Evolutionary conservation across 1,140 invertebrate genomes (phyloP).

Genomic region (Apis laboriosa): DNA sequence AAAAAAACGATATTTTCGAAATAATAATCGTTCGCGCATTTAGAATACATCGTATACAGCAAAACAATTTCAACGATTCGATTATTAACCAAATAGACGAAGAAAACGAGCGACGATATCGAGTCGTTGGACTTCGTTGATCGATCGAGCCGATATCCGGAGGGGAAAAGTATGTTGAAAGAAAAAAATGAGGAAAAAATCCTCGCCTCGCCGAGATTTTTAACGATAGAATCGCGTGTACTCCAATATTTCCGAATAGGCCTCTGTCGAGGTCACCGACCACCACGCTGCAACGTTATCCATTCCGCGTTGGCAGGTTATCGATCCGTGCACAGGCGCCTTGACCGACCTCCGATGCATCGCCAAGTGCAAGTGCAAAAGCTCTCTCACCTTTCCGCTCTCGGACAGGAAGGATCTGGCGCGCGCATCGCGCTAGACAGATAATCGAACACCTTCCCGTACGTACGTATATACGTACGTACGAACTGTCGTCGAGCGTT

Average conservation of each 20-base stretch:
- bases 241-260: constrained; percentile 44
- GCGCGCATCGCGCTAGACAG: constrained; percentile 29
- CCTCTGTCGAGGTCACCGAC: constrained; percentile 68
- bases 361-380: constrained; percentile 80
- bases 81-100: background rate
- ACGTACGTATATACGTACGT: background rate
- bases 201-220: background rate
- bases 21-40: background rate
- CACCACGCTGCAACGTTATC: constrained; percentile 72
- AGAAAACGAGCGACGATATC: background rate
- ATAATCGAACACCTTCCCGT: constrained; percentile 22
- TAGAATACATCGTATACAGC: too few species aligned
- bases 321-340: constrained; percentile 77
- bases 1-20: background rate
- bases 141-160: background rate
- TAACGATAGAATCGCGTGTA: background rate
- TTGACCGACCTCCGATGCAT: constrained; percentile 78
- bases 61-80: too few species aligned
- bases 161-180: background rate
- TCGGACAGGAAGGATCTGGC: constrained; percentile 21
- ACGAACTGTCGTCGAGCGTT: background rate
- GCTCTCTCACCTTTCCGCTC: constrained; percentile 56
- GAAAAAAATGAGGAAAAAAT: background rate
- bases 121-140: background rate
- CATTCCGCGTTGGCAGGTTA: constrained; percentile 76